phyloP scores from a whole-genome alignment of 2,888 invertebrate genomes.

The Drosophila merina region DNA sequence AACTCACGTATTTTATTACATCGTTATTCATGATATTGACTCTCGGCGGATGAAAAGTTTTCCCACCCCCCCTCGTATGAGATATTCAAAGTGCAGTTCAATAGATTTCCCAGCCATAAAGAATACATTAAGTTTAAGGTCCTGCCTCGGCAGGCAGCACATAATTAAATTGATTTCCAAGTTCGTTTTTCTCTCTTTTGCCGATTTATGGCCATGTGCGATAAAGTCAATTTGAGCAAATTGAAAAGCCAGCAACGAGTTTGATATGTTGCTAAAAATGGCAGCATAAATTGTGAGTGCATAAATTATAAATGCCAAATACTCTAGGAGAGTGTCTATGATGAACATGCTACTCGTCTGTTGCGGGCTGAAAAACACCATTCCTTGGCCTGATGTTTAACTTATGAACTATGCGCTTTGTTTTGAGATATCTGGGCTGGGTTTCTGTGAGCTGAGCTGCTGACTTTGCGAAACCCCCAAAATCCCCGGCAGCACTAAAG shows the following conservation, averaged over 20 bases:
- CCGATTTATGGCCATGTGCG: slow-evolving; percentile 59
- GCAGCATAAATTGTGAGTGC: slow-evolving; percentile 57
- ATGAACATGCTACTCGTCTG: neutral
- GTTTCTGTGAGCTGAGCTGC: slow-evolving; percentile 18
- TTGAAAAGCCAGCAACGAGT: slow-evolving; percentile 57
- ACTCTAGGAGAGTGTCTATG: slow-evolving; percentile 28
- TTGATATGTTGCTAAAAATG: slow-evolving; percentile 65
- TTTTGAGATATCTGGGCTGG: slow-evolving; percentile 27
- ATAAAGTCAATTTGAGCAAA: slow-evolving; percentile 58
- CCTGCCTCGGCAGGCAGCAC: slow-evolving; percentile 48
- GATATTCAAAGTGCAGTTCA: slow-evolving; percentile 75
- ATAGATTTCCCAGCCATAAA: slow-evolving; percentile 72
- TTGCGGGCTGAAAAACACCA: slow-evolving; percentile 42
- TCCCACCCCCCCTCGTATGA: slow-evolving; percentile 28
- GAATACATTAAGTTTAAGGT: slow-evolving; percentile 71
- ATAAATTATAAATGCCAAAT: slow-evolving; percentile 60
- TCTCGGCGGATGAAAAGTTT: slow-evolving; percentile 41
- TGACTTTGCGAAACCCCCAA: slow-evolving; percentile 51
- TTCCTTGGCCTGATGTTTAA: slow-evolving; percentile 43
- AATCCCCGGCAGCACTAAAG: slow-evolving; percentile 58
- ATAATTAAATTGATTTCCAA: slow-evolving; percentile 72
- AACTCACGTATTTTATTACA: slow-evolving; percentile 79
- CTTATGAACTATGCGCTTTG: slow-evolving; percentile 58
- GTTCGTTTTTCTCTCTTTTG: slow-evolving; percentile 17
- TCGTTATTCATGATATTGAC: slow-evolving; percentile 75